Conservation (phyloP, 2,797 vertebrate genomes). For the Pangasius macronema region DNA sequence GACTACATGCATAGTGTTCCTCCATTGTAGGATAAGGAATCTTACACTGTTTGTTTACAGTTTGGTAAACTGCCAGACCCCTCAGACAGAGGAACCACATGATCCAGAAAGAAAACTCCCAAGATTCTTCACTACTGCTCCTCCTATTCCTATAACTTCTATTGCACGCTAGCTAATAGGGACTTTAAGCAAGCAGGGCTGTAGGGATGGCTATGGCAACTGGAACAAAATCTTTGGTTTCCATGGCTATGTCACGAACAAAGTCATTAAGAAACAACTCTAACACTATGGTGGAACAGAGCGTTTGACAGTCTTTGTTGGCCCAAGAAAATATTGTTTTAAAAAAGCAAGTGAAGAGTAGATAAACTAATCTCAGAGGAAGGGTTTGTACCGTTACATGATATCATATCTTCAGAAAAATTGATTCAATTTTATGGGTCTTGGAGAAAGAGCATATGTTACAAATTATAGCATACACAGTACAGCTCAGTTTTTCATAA, state of each 20-base stretch:
- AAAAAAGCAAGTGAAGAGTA: background rate
- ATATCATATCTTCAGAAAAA: background rate
- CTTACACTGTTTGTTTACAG: constrained; percentile 26
- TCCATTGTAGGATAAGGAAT: background rate
- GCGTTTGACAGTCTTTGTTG: background rate
- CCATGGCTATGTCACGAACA: no score
- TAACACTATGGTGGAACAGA: background rate
- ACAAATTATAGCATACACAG: background rate
- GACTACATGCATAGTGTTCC: constrained; percentile 29
- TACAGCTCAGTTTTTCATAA: background rate
- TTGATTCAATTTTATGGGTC: background rate
- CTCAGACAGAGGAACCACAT: background rate
- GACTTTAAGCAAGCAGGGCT: background rate
- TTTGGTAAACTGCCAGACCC: background rate
- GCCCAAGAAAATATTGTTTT: background rate
- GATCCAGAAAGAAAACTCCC: background rate
- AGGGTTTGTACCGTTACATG: background rate
- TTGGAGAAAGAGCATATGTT: background rate
- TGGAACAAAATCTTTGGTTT: background rate
- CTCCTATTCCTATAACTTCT: background rate
- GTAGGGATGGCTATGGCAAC: background rate
- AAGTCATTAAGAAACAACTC: background rate
- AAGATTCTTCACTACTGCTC: background rate
- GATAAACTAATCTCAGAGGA: background rate
- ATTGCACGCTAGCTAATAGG: background rate